Conservation (phyloP, 2,888 invertebrate genomes). For the Criorhina ranunculi region DNA sequence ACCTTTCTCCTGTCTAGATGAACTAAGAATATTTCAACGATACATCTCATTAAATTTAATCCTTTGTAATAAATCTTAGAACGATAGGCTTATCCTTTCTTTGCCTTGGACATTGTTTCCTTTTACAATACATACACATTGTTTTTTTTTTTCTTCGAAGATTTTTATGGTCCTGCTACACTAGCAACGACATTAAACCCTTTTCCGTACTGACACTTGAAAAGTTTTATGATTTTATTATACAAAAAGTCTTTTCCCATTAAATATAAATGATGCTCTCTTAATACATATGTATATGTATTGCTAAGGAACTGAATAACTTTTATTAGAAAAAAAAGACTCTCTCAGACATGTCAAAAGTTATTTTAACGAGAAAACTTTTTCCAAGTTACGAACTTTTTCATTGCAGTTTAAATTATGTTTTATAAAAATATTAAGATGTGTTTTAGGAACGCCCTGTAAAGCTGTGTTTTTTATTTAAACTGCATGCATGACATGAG, state of each 20-base stretch:
- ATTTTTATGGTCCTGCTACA: slow-evolving; percentile 7
- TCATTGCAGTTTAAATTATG: too few relatives aligned
- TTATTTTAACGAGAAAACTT: too few relatives aligned
- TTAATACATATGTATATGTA: not conserved
- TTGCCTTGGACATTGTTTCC: not conserved
- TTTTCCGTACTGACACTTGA: slow-evolving; percentile 5
- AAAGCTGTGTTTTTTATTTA: too few relatives aligned
- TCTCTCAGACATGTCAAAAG: too few relatives aligned
- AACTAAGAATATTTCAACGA: too few relatives aligned
- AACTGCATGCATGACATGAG: too few relatives aligned
- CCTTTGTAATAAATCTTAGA: too few relatives aligned
- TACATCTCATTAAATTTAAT: too few relatives aligned
- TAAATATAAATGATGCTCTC: not conserved
- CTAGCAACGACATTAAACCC: slow-evolving; percentile 10
- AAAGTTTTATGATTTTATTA: slow-evolving; percentile 50
- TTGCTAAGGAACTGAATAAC: not conserved
- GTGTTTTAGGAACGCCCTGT: too few relatives aligned
- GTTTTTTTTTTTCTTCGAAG: not conserved
- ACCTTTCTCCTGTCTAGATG: too few relatives aligned
- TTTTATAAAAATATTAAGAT: too few relatives aligned
- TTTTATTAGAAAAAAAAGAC: not conserved
- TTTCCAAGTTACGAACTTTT: too few relatives aligned
- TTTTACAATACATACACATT: not conserved
- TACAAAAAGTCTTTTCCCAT: not conserved
- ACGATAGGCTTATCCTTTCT: not conserved